Percentiles rank a stretch among this genome's conserved stretches.
Conservation (phyloP, 1,140 invertebrate species). For the Neotoxoptera formosana region DNA sequence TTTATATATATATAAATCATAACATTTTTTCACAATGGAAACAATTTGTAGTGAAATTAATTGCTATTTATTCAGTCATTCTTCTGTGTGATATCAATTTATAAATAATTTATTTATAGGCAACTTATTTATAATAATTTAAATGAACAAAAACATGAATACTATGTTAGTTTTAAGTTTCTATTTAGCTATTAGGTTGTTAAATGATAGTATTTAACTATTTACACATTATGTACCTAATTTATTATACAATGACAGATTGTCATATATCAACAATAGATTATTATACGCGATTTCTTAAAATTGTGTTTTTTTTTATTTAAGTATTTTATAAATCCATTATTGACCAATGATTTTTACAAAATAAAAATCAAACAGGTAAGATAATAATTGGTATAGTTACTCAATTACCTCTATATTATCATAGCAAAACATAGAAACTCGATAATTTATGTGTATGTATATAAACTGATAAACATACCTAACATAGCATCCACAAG, state of each 20-base stretch:
- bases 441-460: neutral
- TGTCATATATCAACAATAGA: conserved; percentile 54
- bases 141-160: conserved; percentile 53
- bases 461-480: neutral
- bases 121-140: conserved; percentile 55
- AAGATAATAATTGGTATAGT: neutral
- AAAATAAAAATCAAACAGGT: neutral
- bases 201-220: conserved; percentile 55
- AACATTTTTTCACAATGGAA: conserved; percentile 36
- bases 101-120: conserved; percentile 55
- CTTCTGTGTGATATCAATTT: conserved; percentile 56
- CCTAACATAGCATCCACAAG: neutral
- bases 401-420: too few relatives aligned
- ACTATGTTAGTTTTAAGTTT: conserved; percentile 55
- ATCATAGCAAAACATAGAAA: neutral
- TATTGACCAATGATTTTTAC: neutral
- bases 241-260: conserved; percentile 51
- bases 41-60: conserved; percentile 48
- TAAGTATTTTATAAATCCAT: neutral
- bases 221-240: conserved; percentile 53
- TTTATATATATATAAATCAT: conserved; percentile 18
- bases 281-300: conserved; percentile 55
- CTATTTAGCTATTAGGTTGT: conserved; percentile 54
- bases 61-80: conserved; percentile 58
- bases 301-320: conserved; percentile 36